Conservation (phyloP, 2,888 invertebrate species). For the Clivina fossor region DNA sequence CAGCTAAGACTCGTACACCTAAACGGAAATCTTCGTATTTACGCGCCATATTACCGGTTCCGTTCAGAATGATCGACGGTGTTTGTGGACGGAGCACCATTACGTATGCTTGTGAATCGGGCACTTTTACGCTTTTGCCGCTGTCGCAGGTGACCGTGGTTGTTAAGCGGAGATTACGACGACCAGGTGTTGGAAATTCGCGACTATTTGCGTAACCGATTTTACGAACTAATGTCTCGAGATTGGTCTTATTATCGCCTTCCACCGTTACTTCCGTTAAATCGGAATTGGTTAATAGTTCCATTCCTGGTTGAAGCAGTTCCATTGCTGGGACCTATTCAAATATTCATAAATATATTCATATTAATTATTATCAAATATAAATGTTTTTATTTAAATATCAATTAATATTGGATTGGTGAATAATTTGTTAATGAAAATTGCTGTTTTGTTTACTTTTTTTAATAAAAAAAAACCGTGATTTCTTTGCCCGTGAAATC, state of each 20-base stretch:
- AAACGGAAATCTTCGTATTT: constrained; percentile 83
- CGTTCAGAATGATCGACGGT: constrained; percentile 81
- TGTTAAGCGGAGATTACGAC: constrained; percentile 80
- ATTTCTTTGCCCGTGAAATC: too few relatives aligned
- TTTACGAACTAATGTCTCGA: constrained; percentile 81
- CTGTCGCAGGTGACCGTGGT: constrained; percentile 78
- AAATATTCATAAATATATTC: constrained; percentile 38
- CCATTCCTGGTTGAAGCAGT: constrained; percentile 76
- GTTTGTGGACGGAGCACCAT: constrained; percentile 85
- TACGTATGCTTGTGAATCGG: constrained; percentile 79
- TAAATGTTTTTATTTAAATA: too few relatives aligned
- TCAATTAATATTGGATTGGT: too few relatives aligned
- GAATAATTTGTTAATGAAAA: too few relatives aligned
- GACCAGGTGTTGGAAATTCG: constrained; percentile 91
- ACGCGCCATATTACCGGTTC: constrained; percentile 77
- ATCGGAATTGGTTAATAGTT: constrained; percentile 71
- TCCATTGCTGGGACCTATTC: constrained; percentile 70
- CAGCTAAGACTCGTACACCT: constrained; percentile 87
- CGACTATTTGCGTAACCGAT: constrained; percentile 92
- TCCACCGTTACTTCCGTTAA: constrained; percentile 88
- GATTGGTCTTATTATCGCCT: constrained; percentile 86
- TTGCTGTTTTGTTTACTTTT: too few relatives aligned
- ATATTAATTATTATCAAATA: too few relatives aligned
- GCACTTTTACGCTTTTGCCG: constrained; percentile 71
- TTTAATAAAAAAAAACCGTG: too few relatives aligned